Evolutionary conservation across 2,797 vertebrate species (phyloP).

Genomic region (Hypotaenidia philippensis): DNA sequence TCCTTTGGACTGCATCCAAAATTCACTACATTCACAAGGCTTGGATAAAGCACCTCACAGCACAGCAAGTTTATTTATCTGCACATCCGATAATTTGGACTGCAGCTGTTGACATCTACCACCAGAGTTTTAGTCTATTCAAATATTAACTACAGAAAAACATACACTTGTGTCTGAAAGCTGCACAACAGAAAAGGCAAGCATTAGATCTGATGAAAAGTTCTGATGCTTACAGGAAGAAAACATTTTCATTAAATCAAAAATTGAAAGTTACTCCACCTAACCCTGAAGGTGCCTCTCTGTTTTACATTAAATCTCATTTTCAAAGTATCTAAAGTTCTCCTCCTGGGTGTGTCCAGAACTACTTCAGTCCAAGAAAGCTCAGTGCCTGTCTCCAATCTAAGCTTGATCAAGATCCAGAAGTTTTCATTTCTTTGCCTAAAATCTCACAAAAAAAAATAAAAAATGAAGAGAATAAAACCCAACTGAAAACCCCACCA

Average conservation of each 20-base stretch:
- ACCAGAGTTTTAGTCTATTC: not conserved
- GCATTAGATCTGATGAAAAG: not conserved
- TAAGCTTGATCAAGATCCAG: not conserved
- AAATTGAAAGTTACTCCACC: not conserved
- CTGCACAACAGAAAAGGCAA: not conserved
- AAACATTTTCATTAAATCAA: not conserved
- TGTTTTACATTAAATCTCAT: not conserved
- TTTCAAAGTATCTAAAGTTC: not conserved
- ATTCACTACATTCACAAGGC: not conserved
- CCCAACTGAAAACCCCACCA: too few relatives aligned
- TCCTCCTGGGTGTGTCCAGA: constrained; percentile 4
- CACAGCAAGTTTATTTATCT: not conserved
- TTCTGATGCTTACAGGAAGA: not conserved
- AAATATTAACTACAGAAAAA: constrained; percentile 16
- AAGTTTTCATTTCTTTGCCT: not conserved
- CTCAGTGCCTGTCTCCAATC: not conserved
- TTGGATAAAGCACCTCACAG: not conserved
- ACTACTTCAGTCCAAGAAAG: not conserved
- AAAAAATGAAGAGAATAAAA: too few relatives aligned
- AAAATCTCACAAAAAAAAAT: not conserved
- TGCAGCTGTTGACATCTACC: not conserved
- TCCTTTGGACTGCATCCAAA: constrained; percentile 17
- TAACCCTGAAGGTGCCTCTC: constrained; percentile 29
- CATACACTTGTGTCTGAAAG: not conserved
- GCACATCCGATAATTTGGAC: not conserved